Percentiles rank a stretch among this genome's conserved stretches.
Conservation (phyloP, 2,888 invertebrate genomes). For the Philaethria dido region DNA sequence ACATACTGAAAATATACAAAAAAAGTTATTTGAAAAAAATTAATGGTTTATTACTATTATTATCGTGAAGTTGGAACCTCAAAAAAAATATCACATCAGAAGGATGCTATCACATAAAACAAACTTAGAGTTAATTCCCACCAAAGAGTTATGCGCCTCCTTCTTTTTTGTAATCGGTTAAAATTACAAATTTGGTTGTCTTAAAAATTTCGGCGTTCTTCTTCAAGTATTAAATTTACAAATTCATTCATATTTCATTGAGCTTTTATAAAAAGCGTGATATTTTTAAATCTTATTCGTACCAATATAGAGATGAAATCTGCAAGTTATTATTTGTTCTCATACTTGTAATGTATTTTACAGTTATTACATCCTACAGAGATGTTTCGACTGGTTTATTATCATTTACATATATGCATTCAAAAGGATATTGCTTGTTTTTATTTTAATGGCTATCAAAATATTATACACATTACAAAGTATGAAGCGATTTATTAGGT, state of each 20-base stretch:
- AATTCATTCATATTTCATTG: conserved; percentile 38
- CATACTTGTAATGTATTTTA: conserved; percentile 17
- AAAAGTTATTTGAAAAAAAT: too few species aligned
- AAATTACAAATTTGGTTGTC: conserved; percentile 19
- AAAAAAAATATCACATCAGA: too few species aligned
- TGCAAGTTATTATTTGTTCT: neutral
- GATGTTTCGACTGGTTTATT: conserved; percentile 30
- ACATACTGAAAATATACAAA: too few species aligned
- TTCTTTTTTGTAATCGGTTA: too few species aligned
- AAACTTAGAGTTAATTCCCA: too few species aligned
- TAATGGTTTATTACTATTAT: too few species aligned
- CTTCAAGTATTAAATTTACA: conserved; percentile 29
- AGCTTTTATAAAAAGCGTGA: conserved; percentile 31
- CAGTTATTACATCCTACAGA: conserved; percentile 8
- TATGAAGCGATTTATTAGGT: conserved; percentile 7
- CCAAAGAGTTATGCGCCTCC: too few species aligned
- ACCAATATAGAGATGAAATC: conserved; percentile 8
- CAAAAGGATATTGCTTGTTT: conserved; percentile 17
- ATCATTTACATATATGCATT: conserved; percentile 25
- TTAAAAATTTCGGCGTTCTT: conserved; percentile 21
- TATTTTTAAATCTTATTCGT: conserved; percentile 11
- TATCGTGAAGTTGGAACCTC: too few species aligned
- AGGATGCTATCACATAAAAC: too few species aligned
- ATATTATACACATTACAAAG: conserved; percentile 24
- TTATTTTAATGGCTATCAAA: conserved; percentile 23